A percentile compares a stretch with the other conserved stretches of the same genome.
phyloP scores from a whole-genome alignment of 2,888 invertebrate species.

The Sepiola atlantica region DNA sequence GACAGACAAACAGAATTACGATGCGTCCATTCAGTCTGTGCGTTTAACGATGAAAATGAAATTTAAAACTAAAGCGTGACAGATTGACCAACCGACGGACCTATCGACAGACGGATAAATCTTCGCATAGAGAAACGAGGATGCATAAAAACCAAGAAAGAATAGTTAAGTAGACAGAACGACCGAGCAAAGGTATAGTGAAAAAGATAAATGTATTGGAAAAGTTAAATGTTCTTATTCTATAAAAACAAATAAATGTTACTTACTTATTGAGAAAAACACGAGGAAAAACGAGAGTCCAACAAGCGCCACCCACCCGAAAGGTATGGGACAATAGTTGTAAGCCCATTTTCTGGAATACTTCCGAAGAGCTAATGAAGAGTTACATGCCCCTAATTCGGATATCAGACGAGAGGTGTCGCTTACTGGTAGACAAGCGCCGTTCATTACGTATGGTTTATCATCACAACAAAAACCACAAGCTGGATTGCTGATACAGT shows the following conservation, averaged over 20 bases:
- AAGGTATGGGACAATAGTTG: conserved; percentile 75
- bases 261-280: conserved; percentile 74
- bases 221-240: too few relatives aligned
- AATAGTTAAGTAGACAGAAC: too few relatives aligned
- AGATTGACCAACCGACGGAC: too few relatives aligned
- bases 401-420: conserved; percentile 32
- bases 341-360: conserved; percentile 60
- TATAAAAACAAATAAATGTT: background rate
- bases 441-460: conserved; percentile 55
- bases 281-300: conserved; percentile 74
- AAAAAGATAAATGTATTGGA: too few relatives aligned
- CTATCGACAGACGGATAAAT: too few relatives aligned
- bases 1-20: too few relatives aligned
- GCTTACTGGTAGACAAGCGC: conserved; percentile 65
- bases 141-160: too few relatives aligned
- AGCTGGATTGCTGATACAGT: conserved; percentile 56
- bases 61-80: too few relatives aligned
- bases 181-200: too few relatives aligned
- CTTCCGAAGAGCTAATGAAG: conserved; percentile 35
- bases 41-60: too few relatives aligned
- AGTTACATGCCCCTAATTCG: conserved; percentile 52
- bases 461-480: conserved; percentile 77
- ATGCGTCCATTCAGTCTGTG: too few relatives aligned
- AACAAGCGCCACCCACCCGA: conserved; percentile 71
- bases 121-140: too few relatives aligned